Evolutionary conservation across 2,888 invertebrate genomes (phyloP).

Genomic region (Tachina grossa): DNA sequence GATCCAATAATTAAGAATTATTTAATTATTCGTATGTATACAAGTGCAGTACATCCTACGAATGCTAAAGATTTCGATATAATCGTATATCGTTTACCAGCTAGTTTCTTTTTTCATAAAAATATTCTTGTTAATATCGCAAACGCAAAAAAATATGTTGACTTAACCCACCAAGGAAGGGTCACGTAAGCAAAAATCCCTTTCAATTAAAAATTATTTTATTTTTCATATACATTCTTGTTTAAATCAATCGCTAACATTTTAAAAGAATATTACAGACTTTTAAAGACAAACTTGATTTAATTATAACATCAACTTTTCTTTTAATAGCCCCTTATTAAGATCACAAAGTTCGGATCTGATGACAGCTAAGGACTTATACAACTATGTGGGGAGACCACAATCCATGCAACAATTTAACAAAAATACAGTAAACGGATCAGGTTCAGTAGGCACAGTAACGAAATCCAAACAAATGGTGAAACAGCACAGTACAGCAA

Average conservation of each 20-base stretch:
- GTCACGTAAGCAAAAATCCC: conserved; percentile 59
- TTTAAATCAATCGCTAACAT: conserved; percentile 50
- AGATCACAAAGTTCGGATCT: conserved; percentile 80
- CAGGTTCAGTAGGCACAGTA: conserved; percentile 50
- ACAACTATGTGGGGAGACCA: conserved; percentile 75
- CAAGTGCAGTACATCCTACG: no score
- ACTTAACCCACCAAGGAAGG: conserved; percentile 31
- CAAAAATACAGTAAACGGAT: conserved; percentile 50
- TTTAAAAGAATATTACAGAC: neutral
- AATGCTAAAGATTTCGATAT: no score
- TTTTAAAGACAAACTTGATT: neutral
- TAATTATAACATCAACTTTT: conserved; percentile 27
- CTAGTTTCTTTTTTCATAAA: neutral
- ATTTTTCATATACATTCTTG: conserved; percentile 37
- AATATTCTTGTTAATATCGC: conserved; percentile 20
- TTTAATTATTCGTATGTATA: no score
- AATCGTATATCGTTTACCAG: no score
- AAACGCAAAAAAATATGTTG: neutral
- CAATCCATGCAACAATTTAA: conserved; percentile 59
- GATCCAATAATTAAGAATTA: no score
- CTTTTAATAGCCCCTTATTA: conserved; percentile 76
- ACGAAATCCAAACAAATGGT: conserved; percentile 75
- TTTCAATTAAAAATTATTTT: conserved; percentile 1
- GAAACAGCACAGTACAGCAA: conserved; percentile 76
- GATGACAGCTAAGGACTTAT: conserved; percentile 78